Evolutionary conservation across 2,888 invertebrate genomes (phyloP).

Genomic region (Pristionchus entomophagus): DNA sequence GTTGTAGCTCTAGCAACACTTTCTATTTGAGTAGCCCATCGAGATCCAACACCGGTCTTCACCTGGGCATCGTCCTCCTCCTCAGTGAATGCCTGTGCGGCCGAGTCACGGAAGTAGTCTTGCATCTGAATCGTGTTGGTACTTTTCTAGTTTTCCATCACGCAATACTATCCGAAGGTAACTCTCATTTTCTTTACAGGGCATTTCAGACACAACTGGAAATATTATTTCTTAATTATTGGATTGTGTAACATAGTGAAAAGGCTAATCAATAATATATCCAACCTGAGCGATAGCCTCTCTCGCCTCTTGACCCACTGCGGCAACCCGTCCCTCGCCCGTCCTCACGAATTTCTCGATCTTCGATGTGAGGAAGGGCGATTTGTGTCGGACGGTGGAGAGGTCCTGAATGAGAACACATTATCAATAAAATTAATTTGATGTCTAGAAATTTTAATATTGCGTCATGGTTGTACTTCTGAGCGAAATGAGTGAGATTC

Average conservation of each 20-base stretch:
- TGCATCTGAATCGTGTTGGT: background rate
- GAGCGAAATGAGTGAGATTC: too few species aligned
- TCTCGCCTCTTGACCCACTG: background rate
- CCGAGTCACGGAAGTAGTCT: slow-evolving; percentile 29
- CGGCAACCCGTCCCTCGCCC: slow-evolving; percentile 21
- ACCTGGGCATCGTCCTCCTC: background rate
- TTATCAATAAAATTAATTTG: background rate
- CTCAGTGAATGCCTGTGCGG: background rate
- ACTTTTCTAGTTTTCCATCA: background rate
- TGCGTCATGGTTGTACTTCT: too few species aligned
- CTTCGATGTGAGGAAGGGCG: slow-evolving; percentile 33
- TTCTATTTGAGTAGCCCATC: too few species aligned
- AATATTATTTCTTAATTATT: too few species aligned
- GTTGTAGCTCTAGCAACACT: too few species aligned
- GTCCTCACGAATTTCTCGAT: slow-evolving; percentile 11
- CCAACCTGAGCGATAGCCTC: slow-evolving; percentile 6
- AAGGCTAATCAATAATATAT: too few species aligned
- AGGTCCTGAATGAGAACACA: background rate
- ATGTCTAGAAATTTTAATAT: too few species aligned
- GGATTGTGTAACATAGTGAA: too few species aligned
- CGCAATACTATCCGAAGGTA: background rate
- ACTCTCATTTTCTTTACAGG: too few species aligned
- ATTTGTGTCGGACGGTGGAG: slow-evolving; percentile 1
- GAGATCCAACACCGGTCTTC: too few species aligned
- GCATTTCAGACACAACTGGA: too few species aligned